Percentiles rank a stretch among this genome's conserved stretches.
These are phyloP conservation scores for Ornithoptera alexandrae DNA, from an alignment of 2,888 invertebrate genomes.

Conservation along the genomic window DNA sequence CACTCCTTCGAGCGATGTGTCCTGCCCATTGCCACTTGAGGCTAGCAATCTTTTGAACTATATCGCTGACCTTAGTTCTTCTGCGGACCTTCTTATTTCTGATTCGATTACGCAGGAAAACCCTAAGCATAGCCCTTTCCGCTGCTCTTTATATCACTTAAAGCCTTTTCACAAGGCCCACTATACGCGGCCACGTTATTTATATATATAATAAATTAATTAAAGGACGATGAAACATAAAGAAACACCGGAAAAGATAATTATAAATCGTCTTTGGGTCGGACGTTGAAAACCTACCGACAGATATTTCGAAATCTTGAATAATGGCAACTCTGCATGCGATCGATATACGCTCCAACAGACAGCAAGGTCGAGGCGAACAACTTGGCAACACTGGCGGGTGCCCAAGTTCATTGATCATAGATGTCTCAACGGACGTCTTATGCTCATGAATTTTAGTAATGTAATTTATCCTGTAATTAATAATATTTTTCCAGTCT, in stretches of 20 bases:
- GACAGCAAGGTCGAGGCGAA: slow-evolving; percentile 50
- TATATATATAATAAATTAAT: background rate
- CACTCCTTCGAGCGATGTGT: too few relatives aligned
- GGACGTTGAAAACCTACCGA: slow-evolving; percentile 8
- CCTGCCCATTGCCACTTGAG: too few relatives aligned
- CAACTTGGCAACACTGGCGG: slow-evolving; percentile 34
- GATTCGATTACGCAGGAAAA: too few relatives aligned
- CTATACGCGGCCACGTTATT: too few relatives aligned
- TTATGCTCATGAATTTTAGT: slow-evolving; percentile 3
- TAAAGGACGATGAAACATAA: background rate
- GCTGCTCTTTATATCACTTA: too few relatives aligned
- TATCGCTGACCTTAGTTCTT: too few relatives aligned
- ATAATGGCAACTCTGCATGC: slow-evolving; percentile 10
- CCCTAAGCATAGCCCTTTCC: too few relatives aligned
- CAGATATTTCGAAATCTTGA: slow-evolving; percentile 9
- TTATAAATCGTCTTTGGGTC: background rate
- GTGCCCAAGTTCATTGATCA: slow-evolving; percentile 53
- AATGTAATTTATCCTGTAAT: background rate
- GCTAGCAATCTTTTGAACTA: too few relatives aligned
- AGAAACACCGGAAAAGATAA: slow-evolving; percentile 3
- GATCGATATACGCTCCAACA: slow-evolving; percentile 13
- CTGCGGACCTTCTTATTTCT: too few relatives aligned
- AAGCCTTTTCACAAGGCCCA: too few relatives aligned
- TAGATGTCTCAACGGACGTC: slow-evolving; percentile 9
- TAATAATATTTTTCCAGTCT: background rate